Percentiles rank a stretch among this genome's conserved stretches.
phyloP scores from a whole-genome alignment of 1,140 invertebrate species.

The Globodera ellingtonae region DNA sequence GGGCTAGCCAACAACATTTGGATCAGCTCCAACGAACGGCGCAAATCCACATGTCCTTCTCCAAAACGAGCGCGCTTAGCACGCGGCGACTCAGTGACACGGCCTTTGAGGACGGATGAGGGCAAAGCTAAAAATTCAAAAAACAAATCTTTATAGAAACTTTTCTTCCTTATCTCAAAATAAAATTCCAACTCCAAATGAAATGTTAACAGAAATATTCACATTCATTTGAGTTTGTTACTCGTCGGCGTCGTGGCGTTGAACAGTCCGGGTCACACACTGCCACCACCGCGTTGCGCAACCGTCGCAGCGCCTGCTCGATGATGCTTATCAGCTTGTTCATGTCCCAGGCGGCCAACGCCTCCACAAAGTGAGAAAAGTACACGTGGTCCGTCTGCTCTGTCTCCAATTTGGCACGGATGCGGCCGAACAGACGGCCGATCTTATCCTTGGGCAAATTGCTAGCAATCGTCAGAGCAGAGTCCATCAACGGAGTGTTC shows the following conservation, averaged over 20 bases:
- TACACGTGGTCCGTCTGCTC: slow-evolving; percentile 8
- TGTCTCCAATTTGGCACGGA: slow-evolving; percentile 20
- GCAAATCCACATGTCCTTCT: slow-evolving; percentile 6
- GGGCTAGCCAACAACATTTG: slow-evolving; percentile 29
- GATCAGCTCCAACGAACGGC: slow-evolving; percentile 26
- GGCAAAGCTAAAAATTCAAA: neutral
- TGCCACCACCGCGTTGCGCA: slow-evolving; percentile 19
- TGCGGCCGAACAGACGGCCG: slow-evolving; percentile 22
- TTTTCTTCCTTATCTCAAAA: no score
- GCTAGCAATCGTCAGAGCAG: slow-evolving; percentile 36
- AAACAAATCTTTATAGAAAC: neutral
- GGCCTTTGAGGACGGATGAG: neutral
- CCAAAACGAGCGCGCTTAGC: slow-evolving; percentile 19
- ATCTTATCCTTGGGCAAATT: slow-evolving; percentile 32
- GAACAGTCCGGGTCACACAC: slow-evolving; percentile 4
- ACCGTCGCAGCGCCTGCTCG: neutral
- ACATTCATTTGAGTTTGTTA: neutral
- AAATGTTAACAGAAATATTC: neutral
- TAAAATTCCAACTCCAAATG: no score
- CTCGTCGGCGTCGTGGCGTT: neutral
- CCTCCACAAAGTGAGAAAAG: slow-evolving; percentile 39
- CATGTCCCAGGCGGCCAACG: slow-evolving; percentile 37
- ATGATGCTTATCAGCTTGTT: slow-evolving; percentile 30
- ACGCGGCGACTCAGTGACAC: slow-evolving; percentile 18
- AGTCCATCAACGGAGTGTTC: slow-evolving; percentile 30